Evolutionary conservation across 2,113 vertebrate genomes (phyloP), one percentile per base, ranked within the genome.

Genomic region (Caloenas nicobarica): DNA sequence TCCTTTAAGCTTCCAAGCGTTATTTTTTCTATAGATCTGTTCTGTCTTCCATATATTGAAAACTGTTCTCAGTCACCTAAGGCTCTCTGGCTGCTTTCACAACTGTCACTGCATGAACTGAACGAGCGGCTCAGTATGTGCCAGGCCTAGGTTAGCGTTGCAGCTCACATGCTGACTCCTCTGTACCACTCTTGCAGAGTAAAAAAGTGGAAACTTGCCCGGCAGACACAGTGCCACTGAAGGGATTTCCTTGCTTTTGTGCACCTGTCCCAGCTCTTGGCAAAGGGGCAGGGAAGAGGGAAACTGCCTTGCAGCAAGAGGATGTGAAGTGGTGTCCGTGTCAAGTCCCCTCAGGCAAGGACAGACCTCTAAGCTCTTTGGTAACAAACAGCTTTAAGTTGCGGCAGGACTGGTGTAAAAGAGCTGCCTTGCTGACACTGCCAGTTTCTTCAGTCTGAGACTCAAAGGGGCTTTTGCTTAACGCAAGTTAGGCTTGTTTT

Each of bases 121-220:
- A 54, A 26, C 13, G 10, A 60, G 53, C 4, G 14, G 4, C 42
- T 68, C 7, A 2, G n/a, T 28, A 5, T 2, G 1, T 2, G 0
- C 4, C n/a, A 62, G 33, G 56, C 13, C 9, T 31, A 61, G 46
- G 5, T 10, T 66, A 38, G 21, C 40, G 16, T 10, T 66, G 54
- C 33, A 46, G 28, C 17, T 65, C n/a, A 3, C 5, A 2, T 25
- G 13, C 10, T 16, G 24, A 65, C 14, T 10, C 10, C 44, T 53
- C 46, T 36, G n/a, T 16, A 11, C 23, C 4, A 2, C 25, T 34
- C 56, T 5, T 28, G 17, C 7, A 33, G n/a, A 23, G 29, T 24
- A 6, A 23, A 48, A 16, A 54, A 6, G 10, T 7, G 9, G 28
- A 8, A 69, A 7, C 17, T 42, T 86, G 62, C 31, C 25, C 13